Evolutionary conservation across 2,797 vertebrate genomes (phyloP), one percentile per base, ranked within the genome.

Genomic region (Takifugu ocellatus): DNA sequence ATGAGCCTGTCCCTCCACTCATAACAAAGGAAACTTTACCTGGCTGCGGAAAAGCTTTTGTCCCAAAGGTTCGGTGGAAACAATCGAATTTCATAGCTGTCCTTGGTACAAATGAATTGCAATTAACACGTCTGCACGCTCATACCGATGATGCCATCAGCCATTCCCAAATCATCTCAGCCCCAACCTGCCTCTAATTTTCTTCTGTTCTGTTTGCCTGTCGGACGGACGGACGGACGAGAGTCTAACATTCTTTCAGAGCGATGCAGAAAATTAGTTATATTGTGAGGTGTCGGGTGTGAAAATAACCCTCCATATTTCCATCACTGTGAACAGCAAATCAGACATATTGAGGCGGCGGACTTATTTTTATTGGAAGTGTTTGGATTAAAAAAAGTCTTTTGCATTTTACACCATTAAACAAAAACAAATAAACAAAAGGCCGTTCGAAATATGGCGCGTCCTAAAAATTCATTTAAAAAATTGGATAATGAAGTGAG

Each of bases 221-320:
- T 81, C 57, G 64, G 61, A 48, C 68, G 76, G 75, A 21, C 21
- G 21, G 21, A 84, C 77, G 61, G 75, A 85, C 77, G 69, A 75
- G 72, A 78, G 16, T 6, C 44, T 5, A 21, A 8, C 44, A 6
- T 21, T 46, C 44, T 7, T 21, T 51, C 3, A 5, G 68, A 82
- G 76, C 78, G 71, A 81, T 65, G 59, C 60, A 70, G 69, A 84
- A 87, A 21, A 87, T 89, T 79, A 81, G 80, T 88, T 84, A 85
- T 67, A 65, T 75, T 84, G 66, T 80, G 82, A 87, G 84, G 75
- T 63, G 80, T 82, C 56, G 77, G 75, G 76, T 64, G 74, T 68
- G 78, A 65, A 59, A 64, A 79, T 33, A 9, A 21, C 21, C 21
- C 21, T 21, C 21, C 21, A 12, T 1, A 10, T 16, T 43, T 10